These are phyloP conservation scores for Benthosema pterotum DNA, from an alignment of 2,797 vertebrate species.

Conservation along the genomic window DNA sequence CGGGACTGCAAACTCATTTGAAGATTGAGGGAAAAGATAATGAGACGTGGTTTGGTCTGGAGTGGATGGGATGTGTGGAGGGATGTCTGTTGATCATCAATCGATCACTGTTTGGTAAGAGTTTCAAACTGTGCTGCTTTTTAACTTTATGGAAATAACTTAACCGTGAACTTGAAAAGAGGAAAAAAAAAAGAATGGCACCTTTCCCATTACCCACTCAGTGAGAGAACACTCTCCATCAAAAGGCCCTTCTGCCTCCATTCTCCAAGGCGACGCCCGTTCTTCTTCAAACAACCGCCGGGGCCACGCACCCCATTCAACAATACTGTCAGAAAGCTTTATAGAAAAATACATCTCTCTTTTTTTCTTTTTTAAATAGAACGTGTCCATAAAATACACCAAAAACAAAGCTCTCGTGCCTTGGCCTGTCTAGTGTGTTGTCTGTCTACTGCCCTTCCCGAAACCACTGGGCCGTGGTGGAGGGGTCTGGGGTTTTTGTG, in stretches of 20 bases:
- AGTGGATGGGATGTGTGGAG: not conserved
- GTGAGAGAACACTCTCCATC: conserved; percentile 26
- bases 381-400: conserved; percentile 38
- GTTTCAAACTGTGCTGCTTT: conserved; percentile 43
- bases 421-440: not conserved
- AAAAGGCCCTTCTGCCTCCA: conserved; percentile 45
- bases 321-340: not conserved
- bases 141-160: conserved; percentile 45
- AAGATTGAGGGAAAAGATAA: too few relatives aligned
- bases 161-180: conserved; percentile 42
- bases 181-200: conserved; percentile 54
- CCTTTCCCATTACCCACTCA: conserved; percentile 45
- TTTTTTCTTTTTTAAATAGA: too few relatives aligned
- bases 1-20: too few relatives aligned
- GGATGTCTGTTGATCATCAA: conserved; percentile 23
- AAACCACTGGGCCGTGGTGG: conserved; percentile 11
- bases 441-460: not conserved
- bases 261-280: conserved; percentile 16
- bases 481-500: conserved; percentile 9
- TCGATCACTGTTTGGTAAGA: conserved; percentile 35
- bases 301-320: conserved; percentile 5
- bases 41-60: too few relatives aligned
- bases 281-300: conserved; percentile 19
- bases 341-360: not conserved
- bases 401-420: conserved; percentile 50